Evolutionary conservation across 1,140 invertebrate genomes (phyloP).

Genomic region (Xylocopa sonorina): DNA sequence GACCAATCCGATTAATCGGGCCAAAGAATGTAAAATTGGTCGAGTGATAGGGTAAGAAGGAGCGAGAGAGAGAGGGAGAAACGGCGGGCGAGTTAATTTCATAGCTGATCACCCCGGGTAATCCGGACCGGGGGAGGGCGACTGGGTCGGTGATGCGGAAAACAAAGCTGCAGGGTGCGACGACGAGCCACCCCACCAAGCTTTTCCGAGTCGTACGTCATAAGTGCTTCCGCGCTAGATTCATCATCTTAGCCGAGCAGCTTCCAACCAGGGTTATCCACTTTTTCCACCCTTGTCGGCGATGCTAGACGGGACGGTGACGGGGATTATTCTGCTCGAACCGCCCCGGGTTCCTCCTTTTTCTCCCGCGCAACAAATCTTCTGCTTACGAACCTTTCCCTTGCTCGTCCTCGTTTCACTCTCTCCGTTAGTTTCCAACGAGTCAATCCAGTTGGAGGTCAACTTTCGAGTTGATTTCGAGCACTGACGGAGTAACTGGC

Average conservation of each 20-base stretch:
- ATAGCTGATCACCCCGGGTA: slow-evolving; percentile 82
- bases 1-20: slow-evolving; percentile 30
- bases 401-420: neutral
- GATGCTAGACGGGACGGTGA: slow-evolving; percentile 68
- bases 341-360: slow-evolving; percentile 49
- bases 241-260: slow-evolving; percentile 78
- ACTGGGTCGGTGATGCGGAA: slow-evolving; percentile 77
- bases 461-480: no score
- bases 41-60: neutral
- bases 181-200: slow-evolving; percentile 70
- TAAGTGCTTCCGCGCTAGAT: slow-evolving; percentile 82
- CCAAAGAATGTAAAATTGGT: slow-evolving; percentile 41
- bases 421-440: neutral
- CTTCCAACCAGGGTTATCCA: slow-evolving; percentile 73
- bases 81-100: slow-evolving; percentile 79
- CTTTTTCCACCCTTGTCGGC: slow-evolving; percentile 73
- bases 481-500: no score
- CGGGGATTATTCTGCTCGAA: slow-evolving; percentile 72
- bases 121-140: slow-evolving; percentile 78
- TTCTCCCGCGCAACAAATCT: slow-evolving; percentile 51
- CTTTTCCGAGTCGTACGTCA: slow-evolving; percentile 78
- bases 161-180: slow-evolving; percentile 79
- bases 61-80: neutral
- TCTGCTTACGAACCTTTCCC: slow-evolving; percentile 16
- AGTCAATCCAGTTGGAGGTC: no score